These are phyloP conservation scores for Toxotes chatareus DNA, from an alignment of 2,113 vertebrate genomes.

Conservation along the genomic window DNA sequence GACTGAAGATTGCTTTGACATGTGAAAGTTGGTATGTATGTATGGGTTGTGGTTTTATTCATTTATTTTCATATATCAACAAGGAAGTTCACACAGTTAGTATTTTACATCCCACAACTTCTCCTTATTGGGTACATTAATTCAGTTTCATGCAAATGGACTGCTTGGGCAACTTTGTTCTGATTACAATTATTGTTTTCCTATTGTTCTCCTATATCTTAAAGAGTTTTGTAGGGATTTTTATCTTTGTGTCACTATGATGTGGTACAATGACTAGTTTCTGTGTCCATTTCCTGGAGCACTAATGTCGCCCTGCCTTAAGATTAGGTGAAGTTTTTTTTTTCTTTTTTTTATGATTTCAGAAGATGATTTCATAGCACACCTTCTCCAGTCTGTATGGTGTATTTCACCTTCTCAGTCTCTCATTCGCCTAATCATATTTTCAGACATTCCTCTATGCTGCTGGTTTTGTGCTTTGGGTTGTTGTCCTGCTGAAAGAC, in stretches of 20 bases:
- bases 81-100: not conserved
- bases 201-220: not conserved
- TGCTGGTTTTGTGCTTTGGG: no score
- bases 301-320: not conserved
- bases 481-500: no score
- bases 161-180: not conserved
- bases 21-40: not conserved
- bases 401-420: not conserved
- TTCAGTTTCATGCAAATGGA: not conserved
- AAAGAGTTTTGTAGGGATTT: not conserved
- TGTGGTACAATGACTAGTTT: not conserved
- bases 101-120: not conserved
- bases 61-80: conserved; percentile 1
- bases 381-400: conserved; percentile 20
- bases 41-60: not conserved
- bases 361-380: conserved; percentile 23
- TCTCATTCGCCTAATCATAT: not conserved
- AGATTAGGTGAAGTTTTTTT: conserved; percentile 37
- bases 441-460: no score
- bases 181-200: conserved; percentile 7
- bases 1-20: not conserved
- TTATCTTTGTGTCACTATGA: not conserved
- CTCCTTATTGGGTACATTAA: not conserved
- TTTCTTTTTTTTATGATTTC: conserved; percentile 22
- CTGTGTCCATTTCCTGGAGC: not conserved